A percentile compares a stretch with the other conserved stretches of the same genome.
phyloP scores from a whole-genome alignment of 2,113 vertebrate species.

The Maccullochella peelii region DNA sequence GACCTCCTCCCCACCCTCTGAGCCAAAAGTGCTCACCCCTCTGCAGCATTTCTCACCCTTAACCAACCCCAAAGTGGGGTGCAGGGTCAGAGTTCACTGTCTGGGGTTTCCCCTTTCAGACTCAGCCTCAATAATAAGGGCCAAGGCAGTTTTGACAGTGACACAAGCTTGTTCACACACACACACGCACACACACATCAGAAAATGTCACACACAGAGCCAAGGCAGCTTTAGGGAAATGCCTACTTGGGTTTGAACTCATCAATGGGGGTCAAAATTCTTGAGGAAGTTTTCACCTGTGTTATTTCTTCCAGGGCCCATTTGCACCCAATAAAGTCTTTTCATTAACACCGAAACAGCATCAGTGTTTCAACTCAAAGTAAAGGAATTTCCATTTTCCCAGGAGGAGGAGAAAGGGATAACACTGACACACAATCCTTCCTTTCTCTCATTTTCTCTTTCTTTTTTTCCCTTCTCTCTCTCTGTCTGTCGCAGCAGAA shows the following conservation, averaged over 20 bases:
- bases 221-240: constrained; percentile 45
- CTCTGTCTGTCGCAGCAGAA: constrained; percentile 49
- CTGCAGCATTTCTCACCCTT: constrained; percentile 63
- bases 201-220: constrained; percentile 15
- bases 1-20: constrained; percentile 54
- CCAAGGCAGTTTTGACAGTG: constrained; percentile 62
- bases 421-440: constrained; percentile 76
- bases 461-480: not conserved
- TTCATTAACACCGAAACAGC: constrained; percentile 26
- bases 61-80: constrained; percentile 55
- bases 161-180: constrained; percentile 29
- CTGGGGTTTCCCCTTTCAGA: constrained; percentile 76
- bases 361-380: constrained; percentile 11
- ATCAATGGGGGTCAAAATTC: constrained; percentile 46
- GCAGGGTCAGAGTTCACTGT: constrained; percentile 63
- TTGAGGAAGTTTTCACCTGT: constrained; percentile 47
- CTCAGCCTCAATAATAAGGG: constrained; percentile 67
- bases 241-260: constrained; percentile 47
- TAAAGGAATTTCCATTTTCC: constrained; percentile 53
- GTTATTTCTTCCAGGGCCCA: constrained; percentile 52
- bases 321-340: constrained; percentile 49
- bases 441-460: constrained; percentile 56
- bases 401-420: constrained; percentile 46
- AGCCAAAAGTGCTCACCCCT: constrained; percentile 54
- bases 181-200: constrained; percentile 5